These are phyloP conservation scores for Drosophila gaucha DNA, from an alignment of 2,888 invertebrate genomes.

Conservation along the genomic window DNA sequence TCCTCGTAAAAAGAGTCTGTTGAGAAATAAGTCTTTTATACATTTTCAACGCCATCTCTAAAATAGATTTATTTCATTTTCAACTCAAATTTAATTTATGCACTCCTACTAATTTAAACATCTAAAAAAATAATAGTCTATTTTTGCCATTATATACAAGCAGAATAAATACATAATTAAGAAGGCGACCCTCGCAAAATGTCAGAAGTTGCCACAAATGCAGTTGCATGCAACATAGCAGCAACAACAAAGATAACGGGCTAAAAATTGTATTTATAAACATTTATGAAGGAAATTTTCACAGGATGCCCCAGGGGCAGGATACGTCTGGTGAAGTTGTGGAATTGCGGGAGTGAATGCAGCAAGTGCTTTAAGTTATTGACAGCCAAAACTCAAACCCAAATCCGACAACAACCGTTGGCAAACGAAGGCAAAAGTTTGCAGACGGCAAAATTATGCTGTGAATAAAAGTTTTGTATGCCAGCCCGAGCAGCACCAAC, in stretches of 20 bases:
- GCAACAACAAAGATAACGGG: slow-evolving; percentile 53
- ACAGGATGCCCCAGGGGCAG: slow-evolving; percentile 16
- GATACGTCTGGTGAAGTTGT: slow-evolving; percentile 1
- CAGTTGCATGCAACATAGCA: slow-evolving; percentile 42
- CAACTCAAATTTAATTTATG: background rate
- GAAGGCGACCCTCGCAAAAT: slow-evolving; percentile 21
- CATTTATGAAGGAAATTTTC: slow-evolving; percentile 69
- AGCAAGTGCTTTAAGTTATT: slow-evolving; percentile 70
- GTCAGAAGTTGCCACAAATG: slow-evolving; percentile 35
- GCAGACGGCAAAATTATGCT: slow-evolving; percentile 65
- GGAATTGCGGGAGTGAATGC: slow-evolving; percentile 24
- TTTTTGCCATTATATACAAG: background rate
- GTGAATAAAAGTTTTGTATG: slow-evolving; percentile 62
- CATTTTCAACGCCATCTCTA: no score
- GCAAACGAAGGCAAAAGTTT: slow-evolving; percentile 58
- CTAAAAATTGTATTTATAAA: slow-evolving; percentile 73
- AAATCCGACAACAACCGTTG: slow-evolving; percentile 34
- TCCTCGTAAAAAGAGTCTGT: no score
- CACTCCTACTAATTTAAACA: background rate
- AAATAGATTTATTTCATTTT: no score
- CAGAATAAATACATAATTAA: slow-evolving; percentile 1
- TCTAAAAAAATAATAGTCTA: no score
- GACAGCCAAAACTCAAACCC: slow-evolving; percentile 66
- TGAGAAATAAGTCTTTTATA: no score
- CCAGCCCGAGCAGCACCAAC: slow-evolving; percentile 2